phyloP scores from a whole-genome alignment of 2,113 vertebrate genomes.

The Crotalus helleri region DNA sequence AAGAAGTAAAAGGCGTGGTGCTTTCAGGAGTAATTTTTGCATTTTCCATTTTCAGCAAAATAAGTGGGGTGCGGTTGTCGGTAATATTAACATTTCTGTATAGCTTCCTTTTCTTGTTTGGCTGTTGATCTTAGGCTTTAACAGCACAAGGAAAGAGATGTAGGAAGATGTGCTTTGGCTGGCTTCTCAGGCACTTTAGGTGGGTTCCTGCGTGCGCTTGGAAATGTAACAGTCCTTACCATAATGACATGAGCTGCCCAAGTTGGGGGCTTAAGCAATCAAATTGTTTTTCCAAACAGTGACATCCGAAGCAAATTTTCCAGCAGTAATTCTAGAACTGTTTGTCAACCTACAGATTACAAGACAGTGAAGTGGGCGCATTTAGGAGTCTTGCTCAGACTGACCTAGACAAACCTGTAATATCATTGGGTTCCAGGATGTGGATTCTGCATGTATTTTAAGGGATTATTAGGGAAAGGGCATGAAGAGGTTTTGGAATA shows the following conservation, averaged over 20 bases:
- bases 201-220: background rate
- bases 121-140: background rate
- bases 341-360: conserved; percentile 21
- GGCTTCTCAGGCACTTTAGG: rapidly evolving
- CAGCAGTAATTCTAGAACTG: conserved; percentile 16
- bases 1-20: background rate
- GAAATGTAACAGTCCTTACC: background rate
- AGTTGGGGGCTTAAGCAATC: background rate
- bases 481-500: background rate
- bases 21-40: background rate
- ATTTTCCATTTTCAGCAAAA: background rate
- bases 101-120: background rate
- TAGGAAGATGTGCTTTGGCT: background rate
- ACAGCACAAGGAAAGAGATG: rapidly evolving
- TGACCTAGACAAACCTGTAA: background rate
- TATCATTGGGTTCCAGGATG: background rate
- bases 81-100: rapidly evolving
- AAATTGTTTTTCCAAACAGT: background rate
- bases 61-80: background rate
- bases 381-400: background rate
- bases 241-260: background rate
- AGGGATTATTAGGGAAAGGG: background rate
- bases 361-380: background rate
- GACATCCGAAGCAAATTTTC: rapidly evolving
- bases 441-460: background rate